Evolutionary conservation across 2,888 invertebrate species (phyloP).

Genomic region (Cactoblastis cactorum): DNA sequence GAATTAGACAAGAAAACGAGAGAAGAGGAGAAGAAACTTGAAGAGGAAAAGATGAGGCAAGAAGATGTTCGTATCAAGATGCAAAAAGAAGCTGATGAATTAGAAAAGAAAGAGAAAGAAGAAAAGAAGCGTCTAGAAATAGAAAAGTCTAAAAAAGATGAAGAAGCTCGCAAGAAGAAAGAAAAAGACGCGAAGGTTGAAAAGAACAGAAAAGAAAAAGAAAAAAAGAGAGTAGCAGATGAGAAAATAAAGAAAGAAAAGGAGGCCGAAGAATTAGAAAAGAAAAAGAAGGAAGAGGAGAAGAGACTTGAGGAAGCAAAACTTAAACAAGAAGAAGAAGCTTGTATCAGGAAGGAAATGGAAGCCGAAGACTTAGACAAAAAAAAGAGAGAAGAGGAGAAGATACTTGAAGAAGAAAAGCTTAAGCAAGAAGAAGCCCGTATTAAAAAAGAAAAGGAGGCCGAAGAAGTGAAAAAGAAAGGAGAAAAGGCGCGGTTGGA

Average conservation of each 20-base stretch:
- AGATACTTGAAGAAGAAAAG: conserved; percentile 25
- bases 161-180: conserved; percentile 23
- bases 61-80: conserved; percentile 14
- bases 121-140: conserved; percentile 3
- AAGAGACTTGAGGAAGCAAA: conserved; percentile 12
- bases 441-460: conserved; percentile 13
- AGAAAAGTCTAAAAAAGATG: conserved; percentile 12
- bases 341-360: conserved; percentile 15
- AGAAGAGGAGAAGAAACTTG: conserved; percentile 17
- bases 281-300: conserved; percentile 5
- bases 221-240: conserved; percentile 13
- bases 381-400: conserved; percentile 22
- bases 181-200: conserved; percentile 22
- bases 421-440: conserved; percentile 17
- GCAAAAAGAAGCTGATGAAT: conserved; percentile 17
- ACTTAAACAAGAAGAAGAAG: conserved; percentile 15
- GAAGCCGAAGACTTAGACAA: conserved; percentile 6
- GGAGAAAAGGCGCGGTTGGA: conserved; percentile 16
- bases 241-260: neutral
- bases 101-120: neutral
- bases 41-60: conserved; percentile 8
- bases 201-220: conserved; percentile 16
- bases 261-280: neutral
- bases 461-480: conserved; percentile 3
- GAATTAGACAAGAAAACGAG: neutral